Evolutionary conservation across 1,140 invertebrate species (phyloP).

Genomic region (Trichoplusia ni): DNA sequence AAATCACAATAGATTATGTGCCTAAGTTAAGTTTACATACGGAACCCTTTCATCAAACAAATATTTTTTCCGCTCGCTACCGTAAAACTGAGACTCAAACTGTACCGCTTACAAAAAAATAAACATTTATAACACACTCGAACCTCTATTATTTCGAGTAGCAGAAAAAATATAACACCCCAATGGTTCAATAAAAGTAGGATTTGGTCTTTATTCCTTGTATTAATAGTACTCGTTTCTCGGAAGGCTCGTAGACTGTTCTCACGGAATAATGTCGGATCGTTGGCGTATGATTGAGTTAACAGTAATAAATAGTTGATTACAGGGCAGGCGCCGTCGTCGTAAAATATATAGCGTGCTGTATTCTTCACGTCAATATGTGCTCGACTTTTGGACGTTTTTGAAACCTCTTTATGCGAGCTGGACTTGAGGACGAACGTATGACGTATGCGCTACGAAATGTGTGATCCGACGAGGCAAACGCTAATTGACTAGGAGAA

Average conservation of each 20-base stretch:
- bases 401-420: not conserved
- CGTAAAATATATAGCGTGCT: constrained; percentile 67
- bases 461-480: constrained; percentile 3
- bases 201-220: constrained; percentile 66
- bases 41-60: constrained; percentile 1
- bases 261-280: constrained; percentile 69
- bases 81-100: constrained; percentile 37
- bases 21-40: too few species aligned
- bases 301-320: constrained; percentile 73
- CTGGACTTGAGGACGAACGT: not conserved
- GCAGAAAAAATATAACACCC: constrained; percentile 60
- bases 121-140: constrained; percentile 40
- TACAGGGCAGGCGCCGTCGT: constrained; percentile 64
- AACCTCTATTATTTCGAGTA: constrained; percentile 53
- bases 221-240: constrained; percentile 70
- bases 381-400: constrained; percentile 12
- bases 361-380: constrained; percentile 45
- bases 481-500: too few species aligned
- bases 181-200: constrained; percentile 71
- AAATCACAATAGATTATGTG: too few species aligned
- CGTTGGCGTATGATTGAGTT: constrained; percentile 66
- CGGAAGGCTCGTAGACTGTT: constrained; percentile 58
- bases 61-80: constrained; percentile 27
- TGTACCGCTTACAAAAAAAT: constrained; percentile 26
- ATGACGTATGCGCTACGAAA: not conserved